A percentile compares a stretch with the other conserved stretches of the same genome.
These are phyloP conservation scores for Coleophora deauratella DNA, from an alignment of 2,888 invertebrate species.

Conservation along the genomic window DNA sequence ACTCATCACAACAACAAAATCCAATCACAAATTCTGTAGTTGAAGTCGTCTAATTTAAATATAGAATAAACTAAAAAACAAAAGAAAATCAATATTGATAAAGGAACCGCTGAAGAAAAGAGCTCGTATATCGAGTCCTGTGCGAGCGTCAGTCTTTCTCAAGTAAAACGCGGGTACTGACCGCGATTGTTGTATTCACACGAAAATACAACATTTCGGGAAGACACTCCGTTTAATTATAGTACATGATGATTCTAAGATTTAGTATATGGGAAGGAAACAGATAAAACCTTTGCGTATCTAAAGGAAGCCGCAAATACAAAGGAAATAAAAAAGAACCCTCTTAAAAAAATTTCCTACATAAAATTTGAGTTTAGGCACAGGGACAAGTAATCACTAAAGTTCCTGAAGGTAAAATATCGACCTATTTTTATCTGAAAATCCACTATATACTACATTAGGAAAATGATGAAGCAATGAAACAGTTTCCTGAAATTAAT, in stretches of 20 bases:
- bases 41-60: too few relatives aligned
- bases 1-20: background rate
- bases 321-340: too few relatives aligned
- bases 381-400: too few relatives aligned
- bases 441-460: too few relatives aligned
- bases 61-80: background rate
- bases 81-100: constrained; percentile 5
- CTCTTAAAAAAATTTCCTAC: background rate
- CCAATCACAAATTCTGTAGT: too few relatives aligned
- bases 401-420: too few relatives aligned
- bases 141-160: constrained; percentile 42
- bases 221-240: constrained; percentile 50
- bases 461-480: too few relatives aligned
- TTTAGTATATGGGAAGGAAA: constrained; percentile 24
- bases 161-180: constrained; percentile 49
- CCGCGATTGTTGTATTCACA: constrained; percentile 27
- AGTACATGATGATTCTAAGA: constrained; percentile 30
- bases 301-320: too few relatives aligned
- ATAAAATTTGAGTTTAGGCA: background rate
- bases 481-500: too few relatives aligned
- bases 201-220: constrained; percentile 51
- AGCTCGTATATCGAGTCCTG: constrained; percentile 53
- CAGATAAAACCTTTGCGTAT: constrained; percentile 6
- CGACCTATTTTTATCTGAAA: too few relatives aligned
- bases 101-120: constrained; percentile 35